Evolutionary conservation across 2,113 vertebrate species (phyloP).

Genomic region (Butastur rufipennis): DNA sequence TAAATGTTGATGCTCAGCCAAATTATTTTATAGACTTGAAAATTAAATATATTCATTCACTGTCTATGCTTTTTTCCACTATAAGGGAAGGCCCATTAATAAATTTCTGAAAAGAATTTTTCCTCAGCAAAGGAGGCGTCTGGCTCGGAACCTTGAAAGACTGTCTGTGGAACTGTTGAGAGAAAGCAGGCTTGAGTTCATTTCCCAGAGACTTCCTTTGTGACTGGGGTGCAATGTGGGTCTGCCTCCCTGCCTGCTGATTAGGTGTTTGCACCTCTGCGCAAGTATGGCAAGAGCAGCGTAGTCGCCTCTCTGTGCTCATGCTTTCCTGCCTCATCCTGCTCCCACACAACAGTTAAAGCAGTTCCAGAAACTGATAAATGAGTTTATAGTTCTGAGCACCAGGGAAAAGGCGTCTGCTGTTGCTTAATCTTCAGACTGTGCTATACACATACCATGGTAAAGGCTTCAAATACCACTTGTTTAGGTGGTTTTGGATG

Average conservation of each 20-base stretch:
- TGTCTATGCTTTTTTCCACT: background rate
- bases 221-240: background rate
- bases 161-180: background rate
- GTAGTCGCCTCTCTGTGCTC: accelerated
- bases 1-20: background rate
- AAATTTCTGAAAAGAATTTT: background rate
- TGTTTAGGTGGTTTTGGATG: background rate
- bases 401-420: background rate
- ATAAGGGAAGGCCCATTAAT: accelerated
- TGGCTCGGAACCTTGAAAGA: background rate
- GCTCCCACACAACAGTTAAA: background rate
- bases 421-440: background rate
- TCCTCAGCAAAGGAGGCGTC: background rate
- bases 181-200: background rate
- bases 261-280: background rate
- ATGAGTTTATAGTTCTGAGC: background rate
- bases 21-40: background rate
- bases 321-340: background rate
- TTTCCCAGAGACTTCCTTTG: background rate
- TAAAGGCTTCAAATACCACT: background rate
- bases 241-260: background rate
- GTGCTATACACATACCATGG: accelerated
- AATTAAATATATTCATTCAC: background rate
- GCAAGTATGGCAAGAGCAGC: accelerated
- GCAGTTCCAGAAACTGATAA: background rate